Conservation (phyloP, 1,140 invertebrate species). For the Rhysida immarginata region DNA sequence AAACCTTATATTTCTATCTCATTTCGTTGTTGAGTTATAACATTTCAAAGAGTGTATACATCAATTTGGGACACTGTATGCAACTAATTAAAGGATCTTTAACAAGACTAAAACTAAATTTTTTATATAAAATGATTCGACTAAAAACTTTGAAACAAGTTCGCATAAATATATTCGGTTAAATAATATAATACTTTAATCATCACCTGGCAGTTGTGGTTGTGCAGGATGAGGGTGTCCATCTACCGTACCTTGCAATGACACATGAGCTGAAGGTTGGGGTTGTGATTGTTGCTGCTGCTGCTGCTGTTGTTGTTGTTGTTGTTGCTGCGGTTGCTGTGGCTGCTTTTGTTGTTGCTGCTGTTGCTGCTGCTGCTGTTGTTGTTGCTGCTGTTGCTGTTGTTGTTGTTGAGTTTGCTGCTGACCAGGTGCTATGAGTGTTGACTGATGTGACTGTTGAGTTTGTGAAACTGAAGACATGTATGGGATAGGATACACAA, state of each 20-base stretch:
- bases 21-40: too few relatives aligned
- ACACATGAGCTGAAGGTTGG: too few relatives aligned
- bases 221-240: slow-evolving; percentile 12
- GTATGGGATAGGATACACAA: background rate
- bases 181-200: too few relatives aligned
- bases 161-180: too few relatives aligned
- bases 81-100: too few relatives aligned
- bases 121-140: too few relatives aligned
- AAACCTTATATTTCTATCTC: too few relatives aligned
- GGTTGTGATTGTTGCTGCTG: background rate
- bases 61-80: too few relatives aligned
- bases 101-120: too few relatives aligned
- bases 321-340: slow-evolving; percentile 7
- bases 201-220: slow-evolving; percentile 6
- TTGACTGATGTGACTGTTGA: background rate
- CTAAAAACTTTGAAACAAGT: too few relatives aligned
- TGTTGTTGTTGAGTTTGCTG: slow-evolving; percentile 10
- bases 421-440: background rate
- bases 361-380: slow-evolving; percentile 7
- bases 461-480: background rate
- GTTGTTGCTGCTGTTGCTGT: slow-evolving; percentile 3
- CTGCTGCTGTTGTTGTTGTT: slow-evolving; percentile 8
- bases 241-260: slow-evolving; percentile 12
- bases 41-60: too few relatives aligned
- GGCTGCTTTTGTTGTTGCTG: background rate